A percentile compares a stretch with the other conserved stretches of the same genome.
These are phyloP conservation scores for Steatornis caripensis DNA, from an alignment of 2,113 vertebrate genomes.

Conservation along the genomic window DNA sequence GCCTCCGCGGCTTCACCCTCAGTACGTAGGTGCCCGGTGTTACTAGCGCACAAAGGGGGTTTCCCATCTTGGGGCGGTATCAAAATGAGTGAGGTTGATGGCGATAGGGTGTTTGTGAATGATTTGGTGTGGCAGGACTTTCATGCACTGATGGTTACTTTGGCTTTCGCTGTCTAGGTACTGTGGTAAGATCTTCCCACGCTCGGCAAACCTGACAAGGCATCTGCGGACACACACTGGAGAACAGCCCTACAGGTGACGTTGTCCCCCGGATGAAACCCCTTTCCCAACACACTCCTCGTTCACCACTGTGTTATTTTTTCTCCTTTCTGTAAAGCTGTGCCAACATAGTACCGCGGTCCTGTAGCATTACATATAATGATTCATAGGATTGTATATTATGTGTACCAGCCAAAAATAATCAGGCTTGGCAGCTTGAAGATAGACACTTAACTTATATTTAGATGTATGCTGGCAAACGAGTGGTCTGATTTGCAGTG, in stretches of 20 bases:
- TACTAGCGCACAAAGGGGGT: background rate
- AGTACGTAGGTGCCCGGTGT: accelerated
- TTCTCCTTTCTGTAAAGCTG: background rate
- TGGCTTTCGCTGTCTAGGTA: conserved; percentile 75
- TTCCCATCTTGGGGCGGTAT: background rate
- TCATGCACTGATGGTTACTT: background rate
- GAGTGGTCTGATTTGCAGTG: conserved; percentile 24
- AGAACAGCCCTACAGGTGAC: conserved; percentile 97
- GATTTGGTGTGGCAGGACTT: background rate
- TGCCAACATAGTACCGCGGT: background rate
- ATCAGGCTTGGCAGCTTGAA: conserved; percentile 43
- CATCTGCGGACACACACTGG: conserved; percentile 98
- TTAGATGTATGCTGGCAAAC: conserved; percentile 54
- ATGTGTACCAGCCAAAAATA: conserved; percentile 55
- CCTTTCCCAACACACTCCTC: background rate
- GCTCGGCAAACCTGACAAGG: conserved; percentile 96
- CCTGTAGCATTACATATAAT: background rate
- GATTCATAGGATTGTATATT: conserved; percentile 38
- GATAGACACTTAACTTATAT: conserved; percentile 58
- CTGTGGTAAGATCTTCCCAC: conserved; percentile 99
- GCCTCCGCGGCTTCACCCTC: accelerated
- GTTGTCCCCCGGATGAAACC: background rate
- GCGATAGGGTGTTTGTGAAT: background rate
- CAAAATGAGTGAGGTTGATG: accelerated
- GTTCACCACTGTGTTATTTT: background rate